Conservation (phyloP, 1,140 invertebrate genomes). For the Drosophila pseudoananassae region DNA sequence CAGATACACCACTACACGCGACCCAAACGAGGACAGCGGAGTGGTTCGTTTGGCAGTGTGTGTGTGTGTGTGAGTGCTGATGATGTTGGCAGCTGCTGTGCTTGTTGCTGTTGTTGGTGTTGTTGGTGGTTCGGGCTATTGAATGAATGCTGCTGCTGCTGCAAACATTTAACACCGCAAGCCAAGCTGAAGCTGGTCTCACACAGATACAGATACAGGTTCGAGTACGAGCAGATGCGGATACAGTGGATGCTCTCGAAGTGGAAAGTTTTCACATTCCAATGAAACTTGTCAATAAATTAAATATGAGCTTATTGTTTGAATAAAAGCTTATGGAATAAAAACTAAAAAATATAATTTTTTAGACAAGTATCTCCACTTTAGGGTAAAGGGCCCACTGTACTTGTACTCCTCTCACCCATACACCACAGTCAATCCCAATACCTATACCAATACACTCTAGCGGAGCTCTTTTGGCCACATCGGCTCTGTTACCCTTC, state of each 20-base stretch:
- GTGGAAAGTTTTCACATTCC: slow-evolving; percentile 10
- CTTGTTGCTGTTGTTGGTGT: slow-evolving; percentile 28
- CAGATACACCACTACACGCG: slow-evolving; percentile 32
- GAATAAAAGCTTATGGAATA: too few relatives aligned
- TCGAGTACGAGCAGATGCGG: slow-evolving; percentile 33
- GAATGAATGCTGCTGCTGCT: slow-evolving; percentile 73
- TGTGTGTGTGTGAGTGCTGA: slow-evolving; percentile 42
- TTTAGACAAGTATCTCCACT: neutral
- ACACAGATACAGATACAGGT: slow-evolving; percentile 54
- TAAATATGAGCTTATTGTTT: neutral
- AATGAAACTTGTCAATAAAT: neutral
- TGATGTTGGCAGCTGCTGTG: slow-evolving; percentile 68
- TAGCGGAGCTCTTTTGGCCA: slow-evolving; percentile 39
- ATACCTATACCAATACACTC: slow-evolving; percentile 6
- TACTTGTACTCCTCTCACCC: slow-evolving; percentile 17
- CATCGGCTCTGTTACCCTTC: slow-evolving; percentile 61
- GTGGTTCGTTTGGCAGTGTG: neutral
- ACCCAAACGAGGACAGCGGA: slow-evolving; percentile 39
- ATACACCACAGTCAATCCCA: slow-evolving; percentile 27
- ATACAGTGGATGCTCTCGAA: slow-evolving; percentile 39
- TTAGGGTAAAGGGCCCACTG: neutral
- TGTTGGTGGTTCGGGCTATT: slow-evolving; percentile 57
- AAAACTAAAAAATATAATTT: neutral
- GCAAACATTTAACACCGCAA: slow-evolving; percentile 80
- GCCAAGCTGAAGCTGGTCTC: slow-evolving; percentile 68